A percentile compares a stretch with the other conserved stretches of the same genome.
phyloP scores from a whole-genome alignment of 1,140 invertebrate species.

The Leptinotarsa texana region DNA sequence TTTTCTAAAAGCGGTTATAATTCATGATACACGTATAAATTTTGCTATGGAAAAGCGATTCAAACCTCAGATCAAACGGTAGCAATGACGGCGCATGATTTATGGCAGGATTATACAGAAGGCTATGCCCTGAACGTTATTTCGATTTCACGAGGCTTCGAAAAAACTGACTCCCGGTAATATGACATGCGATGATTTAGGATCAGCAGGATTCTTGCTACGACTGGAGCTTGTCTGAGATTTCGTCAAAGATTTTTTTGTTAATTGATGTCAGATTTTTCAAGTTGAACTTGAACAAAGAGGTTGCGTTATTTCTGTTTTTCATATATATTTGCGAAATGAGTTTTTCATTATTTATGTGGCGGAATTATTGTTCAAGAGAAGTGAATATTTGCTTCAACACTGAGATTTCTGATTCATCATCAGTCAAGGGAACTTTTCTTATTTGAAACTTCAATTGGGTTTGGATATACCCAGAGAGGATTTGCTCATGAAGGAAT shows the following conservation, averaged over 20 bases:
- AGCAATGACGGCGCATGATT: conserved; percentile 38
- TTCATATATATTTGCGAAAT: too few relatives aligned
- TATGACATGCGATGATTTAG: conserved; percentile 36
- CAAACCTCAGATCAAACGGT: conserved; percentile 37
- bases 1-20: conserved; percentile 24
- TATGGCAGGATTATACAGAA: conserved; percentile 37
- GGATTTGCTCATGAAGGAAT: too few relatives aligned
- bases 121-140: conserved; percentile 27
- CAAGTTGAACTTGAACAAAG: too few relatives aligned
- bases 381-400: too few relatives aligned
- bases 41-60: conserved; percentile 36
- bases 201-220: conserved; percentile 13
- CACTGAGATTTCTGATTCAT: too few relatives aligned
- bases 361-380: too few relatives aligned
- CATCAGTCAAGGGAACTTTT: too few relatives aligned
- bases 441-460: too few relatives aligned
- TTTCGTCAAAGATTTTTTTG: background rate
- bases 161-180: conserved; percentile 33
- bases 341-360: too few relatives aligned
- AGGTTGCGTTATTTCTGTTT: too few relatives aligned
- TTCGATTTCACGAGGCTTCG: conserved; percentile 33
- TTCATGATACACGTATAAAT: conserved; percentile 38
- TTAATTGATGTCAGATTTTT: too few relatives aligned
- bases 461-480: too few relatives aligned
- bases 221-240: background rate